These are phyloP conservation scores for Petrocephalus sullivani DNA, from an alignment of 2,797 vertebrate genomes.

Conservation along the genomic window DNA sequence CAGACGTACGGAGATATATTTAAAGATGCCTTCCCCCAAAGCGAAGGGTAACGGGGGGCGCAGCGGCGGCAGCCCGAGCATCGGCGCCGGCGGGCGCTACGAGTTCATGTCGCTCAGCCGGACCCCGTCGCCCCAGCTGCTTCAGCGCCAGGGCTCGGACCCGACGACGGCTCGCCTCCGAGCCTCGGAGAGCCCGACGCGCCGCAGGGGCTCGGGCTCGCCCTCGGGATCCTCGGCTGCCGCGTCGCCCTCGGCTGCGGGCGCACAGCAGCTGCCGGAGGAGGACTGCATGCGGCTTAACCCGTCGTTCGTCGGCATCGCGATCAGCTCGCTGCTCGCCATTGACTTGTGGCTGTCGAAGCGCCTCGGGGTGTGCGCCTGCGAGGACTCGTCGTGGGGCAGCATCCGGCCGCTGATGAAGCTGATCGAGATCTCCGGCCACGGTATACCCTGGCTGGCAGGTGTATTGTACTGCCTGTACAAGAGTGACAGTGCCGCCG, in stretches of 20 bases:
- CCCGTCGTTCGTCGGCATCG: conserved; percentile 80
- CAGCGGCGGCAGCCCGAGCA: conserved; percentile 50
- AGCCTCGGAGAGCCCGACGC: conserved; percentile 74
- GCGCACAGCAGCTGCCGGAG: conserved; percentile 58
- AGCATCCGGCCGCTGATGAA: conserved; percentile 85
- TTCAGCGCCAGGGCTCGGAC: conserved; percentile 67
- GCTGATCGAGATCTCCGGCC: conserved; percentile 87
- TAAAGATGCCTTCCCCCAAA: conserved; percentile 66
- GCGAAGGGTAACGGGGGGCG: conserved; percentile 51
- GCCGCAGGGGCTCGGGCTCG: conserved; percentile 73
- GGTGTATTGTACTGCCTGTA: conserved; percentile 79
- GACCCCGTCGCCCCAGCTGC: conserved; percentile 49
- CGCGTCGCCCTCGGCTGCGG: conserved; percentile 38
- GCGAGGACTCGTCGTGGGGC: conserved; percentile 85
- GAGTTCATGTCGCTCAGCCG: conserved; percentile 75
- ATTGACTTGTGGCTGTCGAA: conserved; percentile 94
- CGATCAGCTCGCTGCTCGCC: conserved; percentile 83
- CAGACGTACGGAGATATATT: neutral
- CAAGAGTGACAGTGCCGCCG: conserved; percentile 79
- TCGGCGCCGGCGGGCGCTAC: conserved; percentile 57
- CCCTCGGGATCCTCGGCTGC: conserved; percentile 45
- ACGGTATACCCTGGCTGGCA: conserved; percentile 87
- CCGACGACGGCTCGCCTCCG: conserved; percentile 66
- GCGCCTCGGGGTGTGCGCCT: conserved; percentile 84
- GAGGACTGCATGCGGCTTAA: conserved; percentile 87